Percentiles rank a stretch among this genome's conserved stretches.
Evolutionary conservation across 2,113 vertebrate genomes (phyloP).

Genomic region (Sialia sialis): DNA sequence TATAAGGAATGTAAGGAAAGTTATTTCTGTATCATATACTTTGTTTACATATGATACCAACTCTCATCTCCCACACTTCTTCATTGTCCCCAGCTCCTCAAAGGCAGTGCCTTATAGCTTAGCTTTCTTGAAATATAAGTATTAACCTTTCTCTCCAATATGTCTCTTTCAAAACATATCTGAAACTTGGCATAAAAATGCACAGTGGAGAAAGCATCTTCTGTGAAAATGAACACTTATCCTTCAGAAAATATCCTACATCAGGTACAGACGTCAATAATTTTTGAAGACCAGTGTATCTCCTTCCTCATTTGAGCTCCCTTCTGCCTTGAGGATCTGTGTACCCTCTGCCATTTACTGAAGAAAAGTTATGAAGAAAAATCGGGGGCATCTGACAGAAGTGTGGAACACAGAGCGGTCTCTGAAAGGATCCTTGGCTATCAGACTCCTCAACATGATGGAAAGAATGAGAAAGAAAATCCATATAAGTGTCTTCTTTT

Average conservation of each 20-base stretch:
- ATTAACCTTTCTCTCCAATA: neutral
- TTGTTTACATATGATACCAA: neutral
- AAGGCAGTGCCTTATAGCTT: neutral
- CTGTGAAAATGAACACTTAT: neutral
- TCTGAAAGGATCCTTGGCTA: neutral
- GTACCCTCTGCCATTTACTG: neutral
- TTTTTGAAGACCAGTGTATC: neutral
- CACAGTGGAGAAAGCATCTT: neutral
- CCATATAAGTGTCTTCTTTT: neutral
- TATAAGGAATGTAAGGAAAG: neutral
- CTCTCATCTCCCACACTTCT: neutral
- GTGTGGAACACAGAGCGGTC: neutral
- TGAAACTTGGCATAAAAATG: neutral
- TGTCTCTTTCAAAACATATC: neutral
- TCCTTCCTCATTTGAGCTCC: neutral
- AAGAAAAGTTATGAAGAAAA: neutral
- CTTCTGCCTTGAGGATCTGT: neutral
- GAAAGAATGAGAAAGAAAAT: slow-evolving; percentile 13
- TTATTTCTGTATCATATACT: neutral
- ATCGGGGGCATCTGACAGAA: neutral
- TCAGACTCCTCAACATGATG: neutral
- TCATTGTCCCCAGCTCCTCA: neutral
- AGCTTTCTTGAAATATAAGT: neutral
- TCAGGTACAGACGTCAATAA: neutral
- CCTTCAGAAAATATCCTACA: neutral